These are phyloP conservation scores for Agrilus cyanescens DNA, from an alignment of 2,888 invertebrate genomes.

Conservation along the genomic window DNA sequence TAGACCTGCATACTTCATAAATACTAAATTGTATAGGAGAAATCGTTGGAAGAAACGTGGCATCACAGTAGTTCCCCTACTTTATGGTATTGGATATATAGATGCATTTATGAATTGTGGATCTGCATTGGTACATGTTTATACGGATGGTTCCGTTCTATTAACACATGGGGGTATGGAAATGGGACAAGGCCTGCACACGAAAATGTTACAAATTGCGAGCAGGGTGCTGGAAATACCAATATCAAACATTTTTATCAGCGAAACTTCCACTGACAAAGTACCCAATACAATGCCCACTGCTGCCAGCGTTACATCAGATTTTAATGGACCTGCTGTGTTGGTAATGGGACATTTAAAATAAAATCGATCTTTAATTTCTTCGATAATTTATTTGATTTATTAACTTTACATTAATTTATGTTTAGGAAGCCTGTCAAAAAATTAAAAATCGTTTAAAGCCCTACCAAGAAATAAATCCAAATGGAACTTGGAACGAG, in stretches of 20 bases:
- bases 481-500: slow-evolving; percentile 73
- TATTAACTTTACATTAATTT: not conserved
- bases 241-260: slow-evolving; percentile 61
- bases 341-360: slow-evolving; percentile 36
- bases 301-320: slow-evolving; percentile 80
- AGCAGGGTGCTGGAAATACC: slow-evolving; percentile 61
- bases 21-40: slow-evolving; percentile 38
- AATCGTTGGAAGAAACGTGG: slow-evolving; percentile 83
- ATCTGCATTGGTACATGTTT: slow-evolving; percentile 77
- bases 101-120: slow-evolving; percentile 68
- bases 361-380: not conserved
- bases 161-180: slow-evolving; percentile 88
- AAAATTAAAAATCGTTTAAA: slow-evolving; percentile 59
- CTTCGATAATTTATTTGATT: not conserved
- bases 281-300: slow-evolving; percentile 86
- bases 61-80: slow-evolving; percentile 67
- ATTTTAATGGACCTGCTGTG: slow-evolving; percentile 86
- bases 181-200: slow-evolving; percentile 95
- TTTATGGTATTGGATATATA: slow-evolving; percentile 76
- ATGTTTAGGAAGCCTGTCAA: slow-evolving; percentile 60
- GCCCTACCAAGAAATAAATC: slow-evolving; percentile 62
- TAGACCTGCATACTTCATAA: not conserved
- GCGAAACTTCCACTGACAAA: slow-evolving; percentile 79
- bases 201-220: slow-evolving; percentile 90
- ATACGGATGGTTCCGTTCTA: slow-evolving; percentile 79